Evolutionary conservation across 2,888 invertebrate species (phyloP).

Genomic region (Cerastoderma edule): DNA sequence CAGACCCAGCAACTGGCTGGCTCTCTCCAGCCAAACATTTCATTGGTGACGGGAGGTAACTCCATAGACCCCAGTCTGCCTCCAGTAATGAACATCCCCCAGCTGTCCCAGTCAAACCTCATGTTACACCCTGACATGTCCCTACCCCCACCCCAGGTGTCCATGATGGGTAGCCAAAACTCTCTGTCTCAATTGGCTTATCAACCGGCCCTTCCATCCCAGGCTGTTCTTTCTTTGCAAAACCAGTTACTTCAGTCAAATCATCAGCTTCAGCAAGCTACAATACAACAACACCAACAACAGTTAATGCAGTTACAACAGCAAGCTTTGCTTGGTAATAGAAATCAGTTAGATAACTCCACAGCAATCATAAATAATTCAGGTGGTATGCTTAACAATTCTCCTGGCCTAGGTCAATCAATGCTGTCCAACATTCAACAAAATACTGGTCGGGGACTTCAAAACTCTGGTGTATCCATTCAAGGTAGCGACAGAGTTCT

Average conservation of each 20-base stretch:
- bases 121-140: slow-evolving; percentile 47
- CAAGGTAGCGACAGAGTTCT: too few species aligned
- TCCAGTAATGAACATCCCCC: slow-evolving; percentile 41
- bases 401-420: too few species aligned
- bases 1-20: background rate
- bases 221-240: slow-evolving; percentile 1
- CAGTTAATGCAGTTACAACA: slow-evolving; percentile 13
- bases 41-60: slow-evolving; percentile 7
- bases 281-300: slow-evolving; percentile 19
- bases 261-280: slow-evolving; percentile 23
- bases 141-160: slow-evolving; percentile 41
- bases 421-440: too few species aligned
- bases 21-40: background rate
- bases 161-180: slow-evolving; percentile 20
- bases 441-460: too few species aligned
- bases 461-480: too few species aligned
- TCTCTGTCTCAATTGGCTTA: slow-evolving; percentile 3
- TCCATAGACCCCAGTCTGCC: slow-evolving; percentile 46
- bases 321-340: background rate
- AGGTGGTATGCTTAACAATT: too few species aligned
- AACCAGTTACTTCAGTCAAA: slow-evolving; percentile 24
- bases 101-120: slow-evolving; percentile 17
- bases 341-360: slow-evolving; percentile 6
- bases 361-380: background rate
- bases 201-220: slow-evolving; percentile 18